Evolutionary conservation across 1,140 invertebrate genomes (phyloP).

Genomic region (Drosophila punjabiensis): DNA sequence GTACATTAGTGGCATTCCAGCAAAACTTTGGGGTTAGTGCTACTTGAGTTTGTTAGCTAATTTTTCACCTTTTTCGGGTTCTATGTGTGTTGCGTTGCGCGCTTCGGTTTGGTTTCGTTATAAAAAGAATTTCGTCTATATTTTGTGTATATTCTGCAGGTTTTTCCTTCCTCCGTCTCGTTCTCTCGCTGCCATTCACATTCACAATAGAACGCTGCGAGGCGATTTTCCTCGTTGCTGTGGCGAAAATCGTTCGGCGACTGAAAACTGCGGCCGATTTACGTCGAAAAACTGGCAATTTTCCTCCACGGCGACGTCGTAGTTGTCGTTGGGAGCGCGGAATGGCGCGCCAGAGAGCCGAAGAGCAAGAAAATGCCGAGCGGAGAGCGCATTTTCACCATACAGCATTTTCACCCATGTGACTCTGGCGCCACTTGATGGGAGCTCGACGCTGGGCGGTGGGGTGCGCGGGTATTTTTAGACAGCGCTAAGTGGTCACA

Average conservation of each 20-base stretch:
- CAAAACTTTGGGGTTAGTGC: slow-evolving; percentile 31
- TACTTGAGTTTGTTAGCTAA: slow-evolving; percentile 40
- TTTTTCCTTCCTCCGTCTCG: slow-evolving; percentile 45
- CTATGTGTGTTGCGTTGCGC: slow-evolving; percentile 43
- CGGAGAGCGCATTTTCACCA: slow-evolving; percentile 59
- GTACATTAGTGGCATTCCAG: slow-evolving; percentile 48
- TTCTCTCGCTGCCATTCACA: slow-evolving; percentile 65
- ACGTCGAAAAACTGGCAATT: slow-evolving; percentile 34
- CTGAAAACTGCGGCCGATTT: slow-evolving; percentile 53
- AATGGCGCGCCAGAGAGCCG: slow-evolving; percentile 27
- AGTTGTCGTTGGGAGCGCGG: slow-evolving; percentile 4
- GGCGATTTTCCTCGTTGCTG: slow-evolving; percentile 71
- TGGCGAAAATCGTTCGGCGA: slow-evolving; percentile 72
- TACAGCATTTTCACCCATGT: slow-evolving; percentile 58
- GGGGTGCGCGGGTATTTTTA: slow-evolving; percentile 66
- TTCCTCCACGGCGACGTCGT: slow-evolving; percentile 43
- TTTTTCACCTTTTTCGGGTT: slow-evolving; percentile 44
- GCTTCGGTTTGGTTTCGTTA: slow-evolving; percentile 28
- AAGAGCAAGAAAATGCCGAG: slow-evolving; percentile 20
- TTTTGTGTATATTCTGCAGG: slow-evolving; percentile 33
- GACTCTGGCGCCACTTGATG: slow-evolving; percentile 64
- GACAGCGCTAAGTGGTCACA: slow-evolving; percentile 54
- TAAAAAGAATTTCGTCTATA: slow-evolving; percentile 55
- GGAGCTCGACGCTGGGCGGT: slow-evolving; percentile 48
- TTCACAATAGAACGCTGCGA: slow-evolving; percentile 52